Evolutionary conservation across 2,888 invertebrate genomes (phyloP), one percentile per base, ranked within the genome.

Genomic region (Xestoiulus laeticollis): DNA sequence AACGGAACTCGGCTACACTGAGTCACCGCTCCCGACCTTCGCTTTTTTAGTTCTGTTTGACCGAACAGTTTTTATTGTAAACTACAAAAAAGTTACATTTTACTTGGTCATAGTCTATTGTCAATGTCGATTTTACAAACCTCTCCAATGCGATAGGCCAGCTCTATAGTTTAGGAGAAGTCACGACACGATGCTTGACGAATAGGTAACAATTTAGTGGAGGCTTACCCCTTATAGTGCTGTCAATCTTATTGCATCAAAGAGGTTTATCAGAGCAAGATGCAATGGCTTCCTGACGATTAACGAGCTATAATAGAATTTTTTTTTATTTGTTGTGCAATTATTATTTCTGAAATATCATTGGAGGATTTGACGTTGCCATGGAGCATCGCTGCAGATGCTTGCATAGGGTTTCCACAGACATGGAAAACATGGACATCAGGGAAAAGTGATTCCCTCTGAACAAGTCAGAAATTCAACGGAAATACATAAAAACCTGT

Each of bases 1-100:
- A 84, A 84, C 84, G 84, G 84, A 84, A 84, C 86, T 48, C 22
- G 48, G 44, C 32, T 48, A 86, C 44, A 53, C 1, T 86, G 86
- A 86, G 86, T 86, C 86, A 86, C 86, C 32, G 44, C 84, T 84
- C 84, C 33, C 86, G 86, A 86, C 86, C 86, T 86, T 86, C 86
- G 43, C 43, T 68, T 84, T 86, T 44, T 43, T 44, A 48, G 86
- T 86, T 86, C 86, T 86, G 86, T 86, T 86, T 86, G 86, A 86
- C 86, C 86, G 86, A 86, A 86, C 53, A 86, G 86, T 44, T 86
- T 84, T 68, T 68, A 22, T 26, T 26, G 26, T 22, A 68, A 68
- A 59, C 5, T 83, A 83, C 14, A 84, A 68, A 84, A 33, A 84
- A 33, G 84, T 84, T 32, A 12, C 68, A 26, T 84, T 33, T 43